phyloP scores from a whole-genome alignment of 2,888 invertebrate genomes.

The Cybosia mesomella region DNA sequence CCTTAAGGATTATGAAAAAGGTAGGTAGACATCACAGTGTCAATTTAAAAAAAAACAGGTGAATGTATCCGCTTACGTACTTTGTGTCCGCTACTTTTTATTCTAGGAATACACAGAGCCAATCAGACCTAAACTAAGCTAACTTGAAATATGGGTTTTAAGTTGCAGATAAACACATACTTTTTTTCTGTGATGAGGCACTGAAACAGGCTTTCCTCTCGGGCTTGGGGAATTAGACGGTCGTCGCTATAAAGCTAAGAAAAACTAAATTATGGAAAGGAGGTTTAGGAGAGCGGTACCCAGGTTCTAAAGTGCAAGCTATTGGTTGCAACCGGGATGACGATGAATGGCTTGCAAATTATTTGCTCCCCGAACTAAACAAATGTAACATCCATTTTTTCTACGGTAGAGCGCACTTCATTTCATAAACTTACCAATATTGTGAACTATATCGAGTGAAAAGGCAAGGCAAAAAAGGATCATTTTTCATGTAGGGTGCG shows the following conservation, averaged over 20 bases:
- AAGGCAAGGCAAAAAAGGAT: constrained; percentile 67
- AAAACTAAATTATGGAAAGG: neutral
- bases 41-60: neutral
- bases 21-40: neutral
- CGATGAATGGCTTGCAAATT: constrained; percentile 13
- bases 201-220: neutral
- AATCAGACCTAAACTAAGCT: neutral
- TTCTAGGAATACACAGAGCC: too few relatives aligned
- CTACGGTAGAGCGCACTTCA: constrained; percentile 47
- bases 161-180: neutral
- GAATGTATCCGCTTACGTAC: too few relatives aligned
- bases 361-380: neutral
- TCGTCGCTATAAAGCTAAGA: neutral
- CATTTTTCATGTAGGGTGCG: constrained; percentile 67
- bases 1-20: neutral
- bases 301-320: neutral
- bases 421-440: constrained; percentile 72
- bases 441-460: constrained; percentile 72
- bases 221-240: neutral
- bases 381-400: constrained; percentile 34
- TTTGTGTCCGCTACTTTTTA: neutral
- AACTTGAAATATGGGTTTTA: neutral
- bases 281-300: neutral
- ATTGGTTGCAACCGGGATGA: neutral
- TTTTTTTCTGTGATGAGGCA: neutral